Base-by-base conservation (phyloP, 2,888 invertebrate species). In the Campoplex nolae region DNA sequence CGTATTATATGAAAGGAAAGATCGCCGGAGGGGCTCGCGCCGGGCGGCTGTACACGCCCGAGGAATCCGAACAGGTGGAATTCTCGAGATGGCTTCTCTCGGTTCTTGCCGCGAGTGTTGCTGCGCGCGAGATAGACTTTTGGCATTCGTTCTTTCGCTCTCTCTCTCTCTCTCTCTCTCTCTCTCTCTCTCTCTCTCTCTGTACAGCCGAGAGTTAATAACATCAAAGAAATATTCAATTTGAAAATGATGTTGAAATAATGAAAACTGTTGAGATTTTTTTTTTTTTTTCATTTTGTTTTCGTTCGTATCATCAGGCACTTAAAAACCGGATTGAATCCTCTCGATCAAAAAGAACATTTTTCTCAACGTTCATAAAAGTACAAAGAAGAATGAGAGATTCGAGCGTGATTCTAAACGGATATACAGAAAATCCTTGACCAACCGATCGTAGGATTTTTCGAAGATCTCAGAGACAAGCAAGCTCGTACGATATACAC, bases 21-120 rank as follows among this genome's bases (percentile, higher is more conserved):
- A 74, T 74, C 23, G 70, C 54, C 48, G 13, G 79, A 58, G 70
- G 73, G 35, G 67, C 28, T 67, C 65, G 1, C 13, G 9, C 3
- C 56, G 9, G 8, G 28, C 23, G 32, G 38, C 51, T 54, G 81
- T 68, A 86, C 78, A 83, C 70, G 79, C 78, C 79, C 67, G 73
- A 87, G 84, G 84, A 87, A 87, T 87, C 86, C 70, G 77, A 84
- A 84, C 86, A 87, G 86, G 86, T 87, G 86, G 84, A 87, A 87
- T 87, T 87, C 84, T 77, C 78, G 78, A 73, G 81, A 81, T 74
- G 77, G 77, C 81, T 81, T 18, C 51, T 62, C 58, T 28, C 38
- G 35, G 42, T 78, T 38, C 38, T 38, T 6, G 38, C 38, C 38
- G 38, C 38, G 32, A 32, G 4, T 62, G 74, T 78, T 54, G 75